These are phyloP conservation scores for Lepus oiostolus DNA, from an alignment of 2,797 vertebrate genomes.

Conservation along the genomic window DNA sequence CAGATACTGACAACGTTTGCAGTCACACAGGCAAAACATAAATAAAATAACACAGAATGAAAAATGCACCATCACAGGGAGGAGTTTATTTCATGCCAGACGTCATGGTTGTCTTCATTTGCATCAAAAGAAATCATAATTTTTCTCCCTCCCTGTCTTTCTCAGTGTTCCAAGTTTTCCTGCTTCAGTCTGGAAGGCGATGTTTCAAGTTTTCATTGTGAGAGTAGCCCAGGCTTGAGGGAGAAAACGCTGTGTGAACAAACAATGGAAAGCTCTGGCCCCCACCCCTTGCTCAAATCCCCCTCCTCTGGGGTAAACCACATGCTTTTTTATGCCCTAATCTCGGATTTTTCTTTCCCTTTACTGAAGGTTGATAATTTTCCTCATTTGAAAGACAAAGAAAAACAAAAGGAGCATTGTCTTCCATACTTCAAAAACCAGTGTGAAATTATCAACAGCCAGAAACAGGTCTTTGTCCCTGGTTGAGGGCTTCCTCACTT, in stretches of 20 bases:
- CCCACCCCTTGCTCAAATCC: background rate
- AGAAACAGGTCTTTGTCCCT: background rate
- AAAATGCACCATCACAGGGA: background rate
- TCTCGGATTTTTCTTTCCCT: background rate
- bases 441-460: background rate
- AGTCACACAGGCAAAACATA: background rate
- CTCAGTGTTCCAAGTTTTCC: background rate
- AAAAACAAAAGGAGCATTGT: background rate
- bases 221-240: background rate
- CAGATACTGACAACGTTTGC: background rate
- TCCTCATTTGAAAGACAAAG: background rate
- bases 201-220: background rate
- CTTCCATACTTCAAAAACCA: background rate
- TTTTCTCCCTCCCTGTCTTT: background rate
- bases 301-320: background rate
- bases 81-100: background rate
- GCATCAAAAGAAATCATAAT: background rate
- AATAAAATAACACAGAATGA: background rate
- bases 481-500: background rate
- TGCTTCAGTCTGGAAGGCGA: background rate
- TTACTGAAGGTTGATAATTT: background rate
- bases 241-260: background rate
- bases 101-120: background rate
- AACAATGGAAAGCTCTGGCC: background rate
- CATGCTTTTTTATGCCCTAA: background rate